Base-by-base conservation (phyloP, 2,888 invertebrate genomes). In the Leptopilina myrica region DNA sequence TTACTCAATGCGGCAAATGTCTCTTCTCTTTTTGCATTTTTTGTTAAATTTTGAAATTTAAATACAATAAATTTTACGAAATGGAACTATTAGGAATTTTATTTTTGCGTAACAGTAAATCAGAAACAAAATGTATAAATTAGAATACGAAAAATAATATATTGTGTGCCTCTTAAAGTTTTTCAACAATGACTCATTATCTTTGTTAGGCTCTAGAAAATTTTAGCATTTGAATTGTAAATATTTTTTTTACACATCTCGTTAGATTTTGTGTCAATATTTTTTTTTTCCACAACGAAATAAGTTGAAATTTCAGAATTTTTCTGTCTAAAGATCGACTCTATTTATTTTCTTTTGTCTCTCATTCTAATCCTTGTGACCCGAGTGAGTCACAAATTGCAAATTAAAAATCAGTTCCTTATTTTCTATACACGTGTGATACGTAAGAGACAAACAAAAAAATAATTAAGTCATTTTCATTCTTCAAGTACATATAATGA, bases 401-500 rank as follows among this genome's bases (percentile, higher is more conserved):
- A 73, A 56, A 20, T 20, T 20, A 20, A 20, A 20, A 20, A n/a
- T 56, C 33, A 73, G 26, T 56, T 73, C 33, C 40, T 53, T n/a
- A 49, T 77, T 77, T 49, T 65, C 65, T 46, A 20, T 20, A 49
- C 20, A 53, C 62, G n/a, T 43, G 33, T 73, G 73, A 14, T 73
- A 40, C 73, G 56, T 73, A 26, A 56, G 73, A 33, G 53, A 56
- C n/a, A 53, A 26, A 73, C 26, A 56, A 73, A 56, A 56, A 56
- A 33, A 40, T 14, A 43, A 49, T 15, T 62, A 69, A 69, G 43
- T 69, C 53, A 26, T 69, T 67, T 20, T 49, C 20, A 49, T 26
- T 67, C 20, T 67, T 33, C 53, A 73, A 69, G 26, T 6, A n/a
- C 26, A 8, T 26, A 33, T 33, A 56, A 56, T 14, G 9, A 56